Base-by-base conservation (phyloP, 1,140 invertebrate genomes). In the Harpegnathos saltator region DNA sequence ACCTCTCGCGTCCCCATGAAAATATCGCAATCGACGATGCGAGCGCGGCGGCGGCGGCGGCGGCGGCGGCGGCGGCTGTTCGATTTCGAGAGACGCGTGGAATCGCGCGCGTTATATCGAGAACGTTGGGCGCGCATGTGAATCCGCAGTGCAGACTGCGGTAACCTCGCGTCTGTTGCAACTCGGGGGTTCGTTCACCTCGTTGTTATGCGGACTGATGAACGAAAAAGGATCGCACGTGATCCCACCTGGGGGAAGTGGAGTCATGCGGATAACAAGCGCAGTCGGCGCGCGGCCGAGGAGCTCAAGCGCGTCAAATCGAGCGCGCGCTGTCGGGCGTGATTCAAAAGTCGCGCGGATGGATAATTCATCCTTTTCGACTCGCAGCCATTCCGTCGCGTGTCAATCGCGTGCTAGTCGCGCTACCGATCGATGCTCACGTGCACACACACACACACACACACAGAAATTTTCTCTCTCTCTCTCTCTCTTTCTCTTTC, bases 91-190 rank as follows among this genome's bases (percentile, higher is more conserved):
- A 72, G 50, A 33, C 22, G 26, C 9, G 22, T 58, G 54, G 33
- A 19, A 54, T 52, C 48, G 61, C 58, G 62, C 61, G 59, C 7
- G 72, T 56, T 77, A 65, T 77, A 65, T 77, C 24, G 26, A 66
- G 38, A 44, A 82, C 84, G 65, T 85, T 82, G 73, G 59, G 29
- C 19, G 74, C 19, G 74, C 85, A 84, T 82, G 85, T 89, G 84
- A 85, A 89, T 91, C 91, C 86, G 91, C 91, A 92, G 83, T 92
- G 90, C 87, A 91, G 90, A 89, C 90, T 85, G 89, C 89, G 91
- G 89, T 90, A 78, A 86, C 72, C 71, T 83, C 78, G 84, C 59
- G 78, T 87, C 73, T 81, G 59, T 75, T 72, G 66, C 82, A 78
- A 71, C 54, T 26, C 62, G 69, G 63, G 44, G 73, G 75, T 85